Evolutionary conservation across 1,140 invertebrate species (phyloP), one percentile per base, ranked within the genome.

Genomic region (Drepana arcuata): DNA sequence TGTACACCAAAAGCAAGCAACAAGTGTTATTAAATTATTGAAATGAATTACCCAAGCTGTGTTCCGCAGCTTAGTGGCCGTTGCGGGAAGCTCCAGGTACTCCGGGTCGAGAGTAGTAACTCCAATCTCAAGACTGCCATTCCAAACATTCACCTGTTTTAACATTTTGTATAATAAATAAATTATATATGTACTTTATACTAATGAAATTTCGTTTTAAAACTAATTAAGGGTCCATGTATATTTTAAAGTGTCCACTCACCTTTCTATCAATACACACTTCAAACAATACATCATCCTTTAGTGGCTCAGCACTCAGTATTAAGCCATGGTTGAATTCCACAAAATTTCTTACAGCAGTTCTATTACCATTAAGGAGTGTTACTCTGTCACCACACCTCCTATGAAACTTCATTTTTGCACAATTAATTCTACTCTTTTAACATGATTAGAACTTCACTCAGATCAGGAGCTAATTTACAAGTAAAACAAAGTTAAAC

Each of bases 61-160:
- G 64, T 92, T 90, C 16, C 90, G 86, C 44, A 97, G 87, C 56
- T 93, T 93, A 14, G 91, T 92, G 12, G 94, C 93, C 82, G 92
- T 94, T 23, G 92, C 88, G 45, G 93, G 93, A 55, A 96, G 83
- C 47, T 92, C 91, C 46, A 95, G 86, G 41, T 87, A 88, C 43
- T 92, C 88, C 10, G 95, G 95, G 66, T 96, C 91, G 52, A 90
- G 89, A 15, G 91, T 89, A 10, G 95, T 96, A 7, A 97, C 91
- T 18, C 96, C 96, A 60, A 97, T 94, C 84, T 96, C 94, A 61
- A 98, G 90, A 48, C 92, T 95, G 13, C 95, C 95, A 78, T 92
- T 95, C 94, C 95, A 97, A 32, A 74, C 66, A 54, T 77, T 70
- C 0, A 75, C 74, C 74, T 83, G 26, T 25, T n/a, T n/a, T n/a